Conservation (phyloP, 2,888 invertebrate species). For the Thymelicus acteon region DNA sequence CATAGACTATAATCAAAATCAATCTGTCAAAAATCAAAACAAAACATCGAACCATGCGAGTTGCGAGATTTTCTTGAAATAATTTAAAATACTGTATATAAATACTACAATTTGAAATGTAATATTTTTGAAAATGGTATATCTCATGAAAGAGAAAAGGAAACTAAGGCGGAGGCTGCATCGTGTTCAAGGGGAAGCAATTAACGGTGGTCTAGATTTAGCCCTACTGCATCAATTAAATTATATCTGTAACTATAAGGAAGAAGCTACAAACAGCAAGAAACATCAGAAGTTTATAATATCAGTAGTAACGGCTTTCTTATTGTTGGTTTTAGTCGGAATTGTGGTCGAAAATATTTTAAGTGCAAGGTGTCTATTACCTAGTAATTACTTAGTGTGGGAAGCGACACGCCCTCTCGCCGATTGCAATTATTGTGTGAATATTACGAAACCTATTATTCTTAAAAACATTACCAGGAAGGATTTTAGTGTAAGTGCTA, state of each 20-base stretch:
- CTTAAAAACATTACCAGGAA: slow-evolving; percentile 88
- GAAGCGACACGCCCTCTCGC: slow-evolving; percentile 94
- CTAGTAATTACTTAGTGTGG: slow-evolving; percentile 94
- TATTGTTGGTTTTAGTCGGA: slow-evolving; percentile 55
- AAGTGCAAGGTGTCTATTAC: slow-evolving; percentile 90
- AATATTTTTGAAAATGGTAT: slow-evolving; percentile 36
- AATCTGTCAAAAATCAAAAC: not conserved
- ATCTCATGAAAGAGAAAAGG: slow-evolving; percentile 44
- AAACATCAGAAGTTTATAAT: slow-evolving; percentile 54
- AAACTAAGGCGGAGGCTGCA: slow-evolving; percentile 51
- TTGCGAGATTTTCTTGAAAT: not conserved
- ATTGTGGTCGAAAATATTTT: slow-evolving; percentile 66
- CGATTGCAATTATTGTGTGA: slow-evolving; percentile 91
- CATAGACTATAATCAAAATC: too few species aligned
- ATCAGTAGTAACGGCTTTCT: slow-evolving; percentile 51
- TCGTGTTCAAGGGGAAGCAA: slow-evolving; percentile 60
- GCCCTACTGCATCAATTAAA: slow-evolving; percentile 56
- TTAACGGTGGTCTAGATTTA: slow-evolving; percentile 58
- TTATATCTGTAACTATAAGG: slow-evolving; percentile 57
- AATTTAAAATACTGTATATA: too few species aligned
- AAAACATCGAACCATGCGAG: not conserved
- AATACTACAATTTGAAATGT: not conserved
- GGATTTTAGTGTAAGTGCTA: slow-evolving; percentile 84
- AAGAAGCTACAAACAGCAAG: slow-evolving; percentile 44
- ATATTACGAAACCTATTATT: slow-evolving; percentile 87